phyloP scores from a whole-genome alignment of 1,140 invertebrate genomes.

The Trichogramma pretiosum region DNA sequence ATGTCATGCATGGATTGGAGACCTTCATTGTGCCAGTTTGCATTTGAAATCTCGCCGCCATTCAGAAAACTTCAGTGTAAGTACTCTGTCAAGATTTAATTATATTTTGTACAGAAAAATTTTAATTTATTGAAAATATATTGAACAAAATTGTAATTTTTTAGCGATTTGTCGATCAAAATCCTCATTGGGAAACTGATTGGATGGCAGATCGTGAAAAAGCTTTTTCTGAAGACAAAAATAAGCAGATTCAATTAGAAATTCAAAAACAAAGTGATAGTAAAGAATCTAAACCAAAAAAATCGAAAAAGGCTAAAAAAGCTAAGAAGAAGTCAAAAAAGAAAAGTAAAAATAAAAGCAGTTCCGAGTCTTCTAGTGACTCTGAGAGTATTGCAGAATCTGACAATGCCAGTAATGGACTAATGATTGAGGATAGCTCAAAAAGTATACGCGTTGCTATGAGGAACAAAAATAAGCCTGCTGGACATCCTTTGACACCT shows the following conservation, averaged over 20 bases:
- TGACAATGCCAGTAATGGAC: constrained; percentile 15
- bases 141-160: constrained; percentile 12
- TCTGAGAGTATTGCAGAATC: constrained; percentile 45
- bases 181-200: constrained; percentile 75
- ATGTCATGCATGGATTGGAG: constrained; percentile 77
- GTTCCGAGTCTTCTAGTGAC: constrained; percentile 43
- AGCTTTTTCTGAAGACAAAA: constrained; percentile 50
- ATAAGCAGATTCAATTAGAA: constrained; percentile 39
- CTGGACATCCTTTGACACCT: constrained; percentile 30
- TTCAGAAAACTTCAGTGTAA: constrained; percentile 69
- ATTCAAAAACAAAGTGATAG: constrained; percentile 42
- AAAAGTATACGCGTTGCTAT: constrained; percentile 59
- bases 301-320: constrained; percentile 51
- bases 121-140: constrained; percentile 4
- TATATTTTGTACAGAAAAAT: not conserved
- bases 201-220: constrained; percentile 73
- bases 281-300: constrained; percentile 29
- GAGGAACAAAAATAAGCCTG: constrained; percentile 51
- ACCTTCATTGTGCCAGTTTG: constrained; percentile 73
- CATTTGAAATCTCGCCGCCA: constrained; percentile 72
- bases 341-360: constrained; percentile 44
- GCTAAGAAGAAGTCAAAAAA: constrained; percentile 54
- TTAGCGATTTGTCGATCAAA: constrained; percentile 68
- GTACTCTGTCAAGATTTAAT: constrained; percentile 24
- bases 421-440: constrained; percentile 40